Base-by-base conservation (phyloP, 2,797 vertebrate genomes). In the Intellagama lesueurii region DNA sequence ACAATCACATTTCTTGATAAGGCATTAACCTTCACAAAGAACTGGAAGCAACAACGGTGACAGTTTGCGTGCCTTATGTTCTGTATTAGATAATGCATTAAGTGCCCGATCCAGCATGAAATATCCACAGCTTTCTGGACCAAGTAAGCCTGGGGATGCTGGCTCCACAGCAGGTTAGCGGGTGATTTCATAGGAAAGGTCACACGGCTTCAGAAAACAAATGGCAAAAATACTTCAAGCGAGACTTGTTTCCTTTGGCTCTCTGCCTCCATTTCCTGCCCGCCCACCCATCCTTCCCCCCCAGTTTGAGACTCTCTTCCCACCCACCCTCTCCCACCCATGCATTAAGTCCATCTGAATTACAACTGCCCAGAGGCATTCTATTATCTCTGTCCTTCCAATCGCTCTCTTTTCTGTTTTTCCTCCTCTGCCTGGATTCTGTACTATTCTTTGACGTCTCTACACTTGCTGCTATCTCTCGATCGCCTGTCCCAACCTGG, bases 111-210 rank as follows among this genome's bases (percentile, higher is more conserved):
- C 28, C 89, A 92, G 86, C 83, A 93, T 90, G 94, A 96, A 94
- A 90, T 89, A 88, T 85, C 83, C 83, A 60, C 77, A 86, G 83
- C 87, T 85, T 91, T 94, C 82, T 83, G 89, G 88, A 91, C 70
- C 40, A 26, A 4, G 76, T 28, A 87, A 78, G 76, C 72, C 87
- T 72, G 52, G 26, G 73, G 82, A 90, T 89, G 78, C 78, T 93
- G 72, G 40, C 89, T 93, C 76, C 87, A 6, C 92, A 94, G 92
- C 95, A 92, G 92, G 91, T 35, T 26, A 92, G 76, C 47, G 91
- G 93, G 91, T 87, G 90, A 30, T 82, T 66, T 92, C 89, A 92
- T 88, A 88, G 5, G n/a, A 95, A 94, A 95, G 94, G 90, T 92
- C 91, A 95, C 88, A 91, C 81, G 79, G 32, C 66, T 93, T 83